Evolutionary conservation across 2,797 vertebrate species (phyloP), one percentile per base, ranked within the genome.

Genomic region (Stomatorhinus walkeri): DNA sequence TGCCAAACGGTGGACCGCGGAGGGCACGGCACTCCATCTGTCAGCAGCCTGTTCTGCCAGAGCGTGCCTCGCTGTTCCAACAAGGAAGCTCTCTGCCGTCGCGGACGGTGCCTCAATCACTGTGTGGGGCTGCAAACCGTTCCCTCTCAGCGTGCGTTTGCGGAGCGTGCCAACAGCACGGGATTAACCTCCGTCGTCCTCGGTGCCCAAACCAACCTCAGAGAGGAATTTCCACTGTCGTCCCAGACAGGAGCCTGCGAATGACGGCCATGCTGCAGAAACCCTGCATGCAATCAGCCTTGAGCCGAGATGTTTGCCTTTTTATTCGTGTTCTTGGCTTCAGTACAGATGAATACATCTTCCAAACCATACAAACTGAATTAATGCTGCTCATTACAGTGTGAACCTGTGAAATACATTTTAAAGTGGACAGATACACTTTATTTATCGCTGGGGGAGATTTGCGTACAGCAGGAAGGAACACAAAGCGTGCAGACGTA

Each of bases 351-450:
- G 72, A 40, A 43, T 79, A 43, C 36, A 43, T 79, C 40, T 79
- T 79, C 16, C 72, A 79, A 79, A 9, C 36, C 72, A 43, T 8
- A 40, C 36, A 79, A 79, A 43, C 72, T 79, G 32, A 79, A 79
- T 79, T 79, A 43, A 79, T 43, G 40, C 72, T n/a, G 43, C 19
- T 84, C 46, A 49, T 4, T 49, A 22, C 7, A 84, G 43, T 4
- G 46, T 49, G 46, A 84, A 84, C 19, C 40, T 84, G 81, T 24
- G n/a, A 84, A 84, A 84, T 84, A 10, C 81, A 83, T 83, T 43
- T 48, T 10, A 43, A 43, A 83, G 36, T 83, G 43, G 28, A 72
- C 12, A 72, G 64, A 32, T 36, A 72, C 28, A 72, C 10, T 36
- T 72, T 72, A 72, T 72, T 72, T 28, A 72, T 14, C 64, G 1